These are phyloP conservation scores for Agrochola lota DNA, from an alignment of 2,888 invertebrate species.

Conservation along the genomic window DNA sequence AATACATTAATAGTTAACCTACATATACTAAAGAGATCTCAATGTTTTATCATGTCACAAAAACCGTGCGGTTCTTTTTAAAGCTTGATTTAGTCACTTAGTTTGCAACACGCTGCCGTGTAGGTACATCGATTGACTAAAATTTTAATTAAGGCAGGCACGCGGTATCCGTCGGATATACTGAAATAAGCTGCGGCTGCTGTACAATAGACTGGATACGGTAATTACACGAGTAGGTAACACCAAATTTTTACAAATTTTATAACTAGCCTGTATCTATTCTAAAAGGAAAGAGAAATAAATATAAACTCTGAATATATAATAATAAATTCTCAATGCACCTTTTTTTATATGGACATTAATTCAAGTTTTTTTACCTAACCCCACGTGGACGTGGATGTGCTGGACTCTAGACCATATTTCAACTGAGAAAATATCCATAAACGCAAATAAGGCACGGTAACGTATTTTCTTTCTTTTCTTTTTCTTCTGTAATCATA, in stretches of 20 bases:
- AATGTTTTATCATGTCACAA: not conserved
- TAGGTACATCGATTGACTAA: constrained; percentile 17
- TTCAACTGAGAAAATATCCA: constrained; percentile 5
- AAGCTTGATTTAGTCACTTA: not conserved
- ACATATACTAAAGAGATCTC: not conserved
- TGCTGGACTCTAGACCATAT: not conserved
- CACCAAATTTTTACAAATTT: not conserved
- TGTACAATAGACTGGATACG: constrained; percentile 13
- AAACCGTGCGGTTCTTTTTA: too few species aligned
- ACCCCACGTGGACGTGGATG: not conserved
- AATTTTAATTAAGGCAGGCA: constrained; percentile 39
- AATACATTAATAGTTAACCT: too few species aligned
- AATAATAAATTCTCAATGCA: too few species aligned
- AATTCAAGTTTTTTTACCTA: not conserved
- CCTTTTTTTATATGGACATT: not conserved
- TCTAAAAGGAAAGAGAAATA: not conserved
- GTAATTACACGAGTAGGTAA: not conserved
- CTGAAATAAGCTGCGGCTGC: constrained; percentile 11
- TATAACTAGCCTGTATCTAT: not conserved
- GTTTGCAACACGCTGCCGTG: not conserved
- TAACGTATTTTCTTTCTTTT: not conserved
- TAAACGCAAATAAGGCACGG: not conserved
- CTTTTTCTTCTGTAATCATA: not conserved
- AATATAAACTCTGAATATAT: too few species aligned
- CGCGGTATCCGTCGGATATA: constrained; percentile 9